Conservation (phyloP, 2,797 vertebrate genomes). For the Gymnoscopelus microlampas region DNA sequence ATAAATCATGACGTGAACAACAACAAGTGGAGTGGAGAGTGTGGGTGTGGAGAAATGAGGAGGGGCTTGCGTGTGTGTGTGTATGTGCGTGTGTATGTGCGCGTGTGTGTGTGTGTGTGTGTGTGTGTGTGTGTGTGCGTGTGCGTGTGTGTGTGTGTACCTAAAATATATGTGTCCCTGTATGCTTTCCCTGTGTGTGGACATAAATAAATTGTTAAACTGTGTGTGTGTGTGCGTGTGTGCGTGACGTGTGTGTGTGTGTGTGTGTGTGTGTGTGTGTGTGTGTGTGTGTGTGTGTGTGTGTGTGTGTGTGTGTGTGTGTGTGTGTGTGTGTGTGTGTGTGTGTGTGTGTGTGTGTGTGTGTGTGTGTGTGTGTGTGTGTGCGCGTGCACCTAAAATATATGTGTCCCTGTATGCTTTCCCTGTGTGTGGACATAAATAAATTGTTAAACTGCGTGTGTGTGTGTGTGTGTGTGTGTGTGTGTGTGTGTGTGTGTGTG, state of each 20-base stretch:
- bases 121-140: slow-evolving; percentile 4
- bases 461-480: too few relatives aligned
- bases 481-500: slow-evolving; percentile 2
- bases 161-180: too few relatives aligned
- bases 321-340: slow-evolving; percentile 12
- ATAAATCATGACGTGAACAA: too few relatives aligned
- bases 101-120: neutral
- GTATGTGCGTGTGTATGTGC: slow-evolving; percentile 1
- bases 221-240: too few relatives aligned
- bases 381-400: too few relatives aligned
- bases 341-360: slow-evolving; percentile 2
- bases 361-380: neutral
- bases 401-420: too few relatives aligned
- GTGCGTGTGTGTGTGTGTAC: neutral
- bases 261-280: slow-evolving; percentile 1
- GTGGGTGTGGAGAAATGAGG: too few relatives aligned
- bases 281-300: slow-evolving; percentile 6
- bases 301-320: slow-evolving; percentile 2
- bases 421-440: too few relatives aligned
- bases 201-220: too few relatives aligned
- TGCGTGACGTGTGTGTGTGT: neutral
- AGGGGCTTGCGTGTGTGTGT: neutral
- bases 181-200: too few relatives aligned
- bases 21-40: too few relatives aligned
- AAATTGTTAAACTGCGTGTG: too few relatives aligned